Evolutionary conservation across 2,797 vertebrate species (phyloP), one percentile per base, ranked within the genome.

Genomic region (Lagocephalus sceleratus): DNA sequence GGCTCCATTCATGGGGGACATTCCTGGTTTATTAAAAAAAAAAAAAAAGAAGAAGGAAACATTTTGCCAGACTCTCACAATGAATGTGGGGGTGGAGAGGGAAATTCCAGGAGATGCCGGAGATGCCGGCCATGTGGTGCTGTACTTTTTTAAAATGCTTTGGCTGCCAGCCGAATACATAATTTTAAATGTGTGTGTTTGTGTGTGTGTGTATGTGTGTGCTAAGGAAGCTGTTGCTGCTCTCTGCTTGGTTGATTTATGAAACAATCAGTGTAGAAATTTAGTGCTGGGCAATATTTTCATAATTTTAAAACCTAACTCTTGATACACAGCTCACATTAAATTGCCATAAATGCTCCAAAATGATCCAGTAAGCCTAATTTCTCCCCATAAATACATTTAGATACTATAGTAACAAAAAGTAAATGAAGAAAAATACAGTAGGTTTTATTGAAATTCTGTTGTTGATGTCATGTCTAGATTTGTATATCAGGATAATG

Each of bases 61-160:
- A 32, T 48, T 50, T 38, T 57, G 56, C 38, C 51, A 39, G 32
- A 52, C 45, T 57, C 45, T 54, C 38, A 39, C 60, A 55, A 51
- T 63, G 42, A 42, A n/a, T 39, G 48, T 6, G 54, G 21, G 20
- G 17, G 49, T 6, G 48, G 21, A 2, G 17, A 45, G 32, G 54
- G 47, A 17, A 32, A 51, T 22, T 52, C 46, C 23, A 22, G 58
- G 29, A 64, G 12, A 43, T 38, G 17, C 25, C 51, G 58, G 29
- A 64, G 12, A 43, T 38, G 17, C 25, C 51, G n/a, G 51, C 48
- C 25, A 32, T 48, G 42, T 46, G 16, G 41, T 20, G 6, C 15
- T 58, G 41, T 21, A 25, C n/a, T 56, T 51, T 43, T 15, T 51
- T 60, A 44, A 55, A 61, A 51, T 38, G 48, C 40, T 42, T 45